A percentile compares a stretch with the other conserved stretches of the same genome.
Evolutionary conservation across 2,797 vertebrate genomes (phyloP).

Genomic region (Syngnathus acus): DNA sequence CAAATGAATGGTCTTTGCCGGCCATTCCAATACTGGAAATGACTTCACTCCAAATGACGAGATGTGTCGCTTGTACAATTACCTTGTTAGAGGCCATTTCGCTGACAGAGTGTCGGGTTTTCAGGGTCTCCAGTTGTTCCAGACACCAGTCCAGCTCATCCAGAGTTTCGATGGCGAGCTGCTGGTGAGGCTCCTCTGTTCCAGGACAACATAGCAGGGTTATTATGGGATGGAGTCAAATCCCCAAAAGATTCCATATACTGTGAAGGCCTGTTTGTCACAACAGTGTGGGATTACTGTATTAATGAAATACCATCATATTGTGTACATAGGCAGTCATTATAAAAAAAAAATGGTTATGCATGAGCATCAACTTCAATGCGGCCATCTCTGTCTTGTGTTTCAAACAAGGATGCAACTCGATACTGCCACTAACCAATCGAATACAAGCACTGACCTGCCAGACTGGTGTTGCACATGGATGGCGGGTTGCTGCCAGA

Average conservation of each 20-base stretch:
- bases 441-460: slow-evolving; percentile 64
- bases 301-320: no score
- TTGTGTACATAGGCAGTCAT: no score
- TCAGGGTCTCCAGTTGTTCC: slow-evolving; percentile 89
- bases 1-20: no score
- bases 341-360: no score
- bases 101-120: slow-evolving; percentile 87
- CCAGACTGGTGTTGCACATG: slow-evolving; percentile 70
- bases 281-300: no score
- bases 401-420: no score
- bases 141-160: slow-evolving; percentile 95
- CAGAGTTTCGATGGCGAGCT: slow-evolving; percentile 83
- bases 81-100: slow-evolving; percentile 97
- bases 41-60: no score
- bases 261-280: no score
- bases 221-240: neutral
- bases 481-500: slow-evolving; percentile 69
- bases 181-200: slow-evolving; percentile 83
- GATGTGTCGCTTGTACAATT: neutral
- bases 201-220: slow-evolving; percentile 24
- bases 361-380: no score
- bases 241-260: no score
- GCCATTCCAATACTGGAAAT: no score
- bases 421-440: neutral
- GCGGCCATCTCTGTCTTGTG: no score